Conservation (phyloP, 2,888 invertebrate genomes). For the Monopis laevigella region DNA sequence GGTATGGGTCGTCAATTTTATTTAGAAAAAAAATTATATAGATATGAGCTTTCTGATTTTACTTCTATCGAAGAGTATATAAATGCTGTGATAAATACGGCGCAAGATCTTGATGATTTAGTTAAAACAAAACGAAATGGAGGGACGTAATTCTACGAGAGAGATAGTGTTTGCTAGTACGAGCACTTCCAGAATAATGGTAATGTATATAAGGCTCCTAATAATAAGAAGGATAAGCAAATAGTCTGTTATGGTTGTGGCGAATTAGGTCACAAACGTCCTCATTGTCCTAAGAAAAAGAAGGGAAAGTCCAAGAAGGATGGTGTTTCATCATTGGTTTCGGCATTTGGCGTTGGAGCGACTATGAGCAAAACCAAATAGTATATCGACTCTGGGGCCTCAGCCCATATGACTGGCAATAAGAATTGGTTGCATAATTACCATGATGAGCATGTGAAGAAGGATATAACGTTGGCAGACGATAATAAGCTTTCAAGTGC, state of each 20-base stretch:
- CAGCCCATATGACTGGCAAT: neutral
- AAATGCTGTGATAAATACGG: neutral
- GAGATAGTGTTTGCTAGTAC: no score
- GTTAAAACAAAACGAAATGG: no score
- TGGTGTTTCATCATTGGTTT: neutral
- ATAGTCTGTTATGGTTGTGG: no score
- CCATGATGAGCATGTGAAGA: no score
- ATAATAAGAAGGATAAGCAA: no score
- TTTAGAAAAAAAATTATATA: neutral
- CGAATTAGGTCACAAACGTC: no score
- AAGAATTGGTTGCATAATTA: neutral
- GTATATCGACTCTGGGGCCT: constrained; percentile 1
- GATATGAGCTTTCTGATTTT: neutral
- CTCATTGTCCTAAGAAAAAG: no score
- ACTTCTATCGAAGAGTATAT: neutral
- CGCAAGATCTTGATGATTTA: no score
- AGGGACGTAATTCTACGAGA: no score
- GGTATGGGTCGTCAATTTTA: neutral
- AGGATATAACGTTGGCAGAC: neutral
- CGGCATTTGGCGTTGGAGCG: neutral
- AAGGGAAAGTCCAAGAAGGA: neutral
- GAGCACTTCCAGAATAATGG: no score
- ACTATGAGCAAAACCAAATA: no score
- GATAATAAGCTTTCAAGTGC: neutral
- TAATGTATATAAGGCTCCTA: no score